phyloP scores from a whole-genome alignment of 2,113 vertebrate species.

The Elephantulus edwardii region DNA sequence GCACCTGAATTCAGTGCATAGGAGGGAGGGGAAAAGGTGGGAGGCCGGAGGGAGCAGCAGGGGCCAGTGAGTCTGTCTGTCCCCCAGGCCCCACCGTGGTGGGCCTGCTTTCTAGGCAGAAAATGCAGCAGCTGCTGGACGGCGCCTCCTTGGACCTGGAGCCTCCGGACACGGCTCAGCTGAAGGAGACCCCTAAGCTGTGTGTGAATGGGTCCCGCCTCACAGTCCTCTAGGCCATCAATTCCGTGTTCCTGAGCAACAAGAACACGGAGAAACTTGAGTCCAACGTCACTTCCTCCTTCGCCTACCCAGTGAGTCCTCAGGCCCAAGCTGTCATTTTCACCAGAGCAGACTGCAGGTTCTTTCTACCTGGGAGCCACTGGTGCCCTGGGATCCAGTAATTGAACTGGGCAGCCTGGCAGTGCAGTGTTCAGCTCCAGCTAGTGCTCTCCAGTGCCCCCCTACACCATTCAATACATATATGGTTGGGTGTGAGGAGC shows the following conservation, averaged over 20 bases:
- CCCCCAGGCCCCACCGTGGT: slow-evolving; percentile 79
- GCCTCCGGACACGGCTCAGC: accelerated
- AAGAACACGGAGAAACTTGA: slow-evolving; percentile 75
- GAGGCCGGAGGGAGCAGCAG: neutral
- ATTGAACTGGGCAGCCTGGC: too few relatives aligned
- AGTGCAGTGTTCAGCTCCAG: too few relatives aligned
- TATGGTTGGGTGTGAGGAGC: too few relatives aligned
- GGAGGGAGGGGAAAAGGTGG: neutral
- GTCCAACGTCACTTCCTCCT: slow-evolving; percentile 77
- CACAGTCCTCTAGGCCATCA: slow-evolving; percentile 80
- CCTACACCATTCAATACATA: too few relatives aligned
- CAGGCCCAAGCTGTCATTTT: accelerated
- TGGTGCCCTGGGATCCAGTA: too few relatives aligned
- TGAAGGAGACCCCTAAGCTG: neutral
- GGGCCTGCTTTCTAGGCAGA: slow-evolving; percentile 82
- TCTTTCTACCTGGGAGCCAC: too few relatives aligned
- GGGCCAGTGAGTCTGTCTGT: neutral
- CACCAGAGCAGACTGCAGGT: too few relatives aligned
- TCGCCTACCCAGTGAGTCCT: slow-evolving; percentile 79
- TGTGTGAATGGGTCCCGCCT: accelerated
- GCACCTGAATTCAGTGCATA: neutral
- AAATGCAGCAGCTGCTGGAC: slow-evolving; percentile 71
- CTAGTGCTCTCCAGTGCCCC: too few relatives aligned
- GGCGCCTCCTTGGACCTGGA: slow-evolving; percentile 56
- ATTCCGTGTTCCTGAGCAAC: slow-evolving; percentile 84